Evolutionary conservation across 2,888 invertebrate species (phyloP).

Genomic region (Synanthedon myopaeformis): DNA sequence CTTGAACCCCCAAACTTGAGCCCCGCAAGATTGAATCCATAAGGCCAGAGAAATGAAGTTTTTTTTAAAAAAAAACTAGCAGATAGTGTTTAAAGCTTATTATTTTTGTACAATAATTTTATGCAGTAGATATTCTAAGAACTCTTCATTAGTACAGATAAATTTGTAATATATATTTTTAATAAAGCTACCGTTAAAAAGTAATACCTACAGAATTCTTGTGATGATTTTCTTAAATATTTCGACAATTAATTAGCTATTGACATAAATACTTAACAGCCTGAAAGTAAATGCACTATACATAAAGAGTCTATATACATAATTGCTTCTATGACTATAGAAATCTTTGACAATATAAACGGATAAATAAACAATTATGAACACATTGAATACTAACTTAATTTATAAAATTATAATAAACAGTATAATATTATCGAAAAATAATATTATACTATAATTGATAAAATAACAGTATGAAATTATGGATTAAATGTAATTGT

Average conservation of each 20-base stretch:
- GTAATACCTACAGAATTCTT: constrained; percentile 15
- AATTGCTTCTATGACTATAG: constrained; percentile 29
- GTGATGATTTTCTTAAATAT: constrained; percentile 27
- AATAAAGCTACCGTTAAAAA: not conserved
- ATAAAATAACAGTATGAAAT: constrained; percentile 6
- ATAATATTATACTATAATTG: constrained; percentile 1
- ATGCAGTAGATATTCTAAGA: constrained; percentile 11
- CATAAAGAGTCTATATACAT: constrained; percentile 57
- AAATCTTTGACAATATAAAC: constrained; percentile 26
- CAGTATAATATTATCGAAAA: too few species aligned
- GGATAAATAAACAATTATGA: constrained; percentile 46
- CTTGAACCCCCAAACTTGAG: too few species aligned
- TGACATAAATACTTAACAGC: constrained; percentile 54
- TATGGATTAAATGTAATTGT: constrained; percentile 15
- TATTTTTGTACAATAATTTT: constrained; percentile 61
- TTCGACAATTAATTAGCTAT: constrained; percentile 1
- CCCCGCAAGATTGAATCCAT: too few species aligned
- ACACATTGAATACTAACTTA: constrained; percentile 19
- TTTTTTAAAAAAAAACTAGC: constrained; percentile 12
- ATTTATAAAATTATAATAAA: constrained; percentile 6
- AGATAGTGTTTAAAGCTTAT: constrained; percentile 59
- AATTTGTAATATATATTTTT: constrained; percentile 14
- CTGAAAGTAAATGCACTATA: constrained; percentile 63
- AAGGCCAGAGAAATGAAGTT: too few species aligned
- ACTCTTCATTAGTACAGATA: constrained; percentile 54